These are phyloP conservation scores for Chiroxiphia lanceolata DNA, from an alignment of 2,797 vertebrate species.

Conservation along the genomic window DNA sequence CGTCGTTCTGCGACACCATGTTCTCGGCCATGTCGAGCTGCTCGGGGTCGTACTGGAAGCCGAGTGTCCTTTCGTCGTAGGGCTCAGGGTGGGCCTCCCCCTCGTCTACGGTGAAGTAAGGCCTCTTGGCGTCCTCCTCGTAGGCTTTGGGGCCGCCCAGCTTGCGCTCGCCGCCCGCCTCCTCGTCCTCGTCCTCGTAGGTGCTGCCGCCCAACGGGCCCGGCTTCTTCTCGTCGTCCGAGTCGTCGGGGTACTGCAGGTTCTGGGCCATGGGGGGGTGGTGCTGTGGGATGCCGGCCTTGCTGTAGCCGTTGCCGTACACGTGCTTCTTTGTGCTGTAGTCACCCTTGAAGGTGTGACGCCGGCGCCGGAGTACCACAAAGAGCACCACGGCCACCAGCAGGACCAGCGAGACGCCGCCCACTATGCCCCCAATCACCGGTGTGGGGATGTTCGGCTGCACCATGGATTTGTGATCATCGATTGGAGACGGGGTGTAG, in stretches of 20 bases:
- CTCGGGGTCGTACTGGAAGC: conserved; percentile 94
- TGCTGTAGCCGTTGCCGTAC: conserved; percentile 97
- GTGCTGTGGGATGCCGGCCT: conserved; percentile 88
- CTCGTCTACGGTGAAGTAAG: conserved; percentile 98
- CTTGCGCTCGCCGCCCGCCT: conserved; percentile 77
- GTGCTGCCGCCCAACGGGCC: conserved; percentile 85
- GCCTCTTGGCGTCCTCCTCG: conserved; percentile 92
- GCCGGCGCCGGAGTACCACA: conserved; percentile 90
- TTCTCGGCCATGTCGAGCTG: conserved; percentile 91
- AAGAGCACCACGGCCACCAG: conserved; percentile 86
- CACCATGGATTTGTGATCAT: conserved; percentile 72
- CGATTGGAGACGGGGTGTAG: conserved; percentile 83
- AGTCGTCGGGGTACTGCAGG: conserved; percentile 95
- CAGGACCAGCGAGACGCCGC: conserved; percentile 86
- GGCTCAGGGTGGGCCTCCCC: conserved; percentile 87
- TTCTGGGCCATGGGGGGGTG: conserved; percentile 91
- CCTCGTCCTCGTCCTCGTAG: conserved; percentile 88
- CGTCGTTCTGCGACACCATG: conserved; percentile 98
- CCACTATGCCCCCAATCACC: conserved; percentile 90
- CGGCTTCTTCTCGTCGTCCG: conserved; percentile 95
- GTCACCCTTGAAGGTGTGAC: conserved; percentile 98
- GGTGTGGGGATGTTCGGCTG: conserved; percentile 79
- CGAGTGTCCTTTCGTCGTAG: conserved; percentile 94
- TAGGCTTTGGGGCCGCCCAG: conserved; percentile 71
- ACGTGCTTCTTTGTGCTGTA: conserved; percentile 99